These are phyloP conservation scores for Andrena fulva DNA, from an alignment of 2,888 invertebrate genomes.

Conservation along the genomic window DNA sequence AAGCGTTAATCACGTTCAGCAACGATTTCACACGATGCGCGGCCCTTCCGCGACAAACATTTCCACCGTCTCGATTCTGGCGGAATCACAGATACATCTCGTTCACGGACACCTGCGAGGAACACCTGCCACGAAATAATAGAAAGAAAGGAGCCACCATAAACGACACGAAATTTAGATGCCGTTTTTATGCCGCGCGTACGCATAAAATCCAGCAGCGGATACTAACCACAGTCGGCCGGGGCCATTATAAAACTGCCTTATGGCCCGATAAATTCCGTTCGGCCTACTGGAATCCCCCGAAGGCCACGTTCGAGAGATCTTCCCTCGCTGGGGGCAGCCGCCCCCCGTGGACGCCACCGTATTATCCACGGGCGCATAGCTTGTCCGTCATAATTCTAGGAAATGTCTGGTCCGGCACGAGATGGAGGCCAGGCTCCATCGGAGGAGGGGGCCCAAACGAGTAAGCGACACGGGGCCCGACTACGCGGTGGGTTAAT, in stretches of 20 bases:
- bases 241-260: slow-evolving; percentile 59
- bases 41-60: background rate
- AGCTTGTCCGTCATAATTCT: slow-evolving; percentile 71
- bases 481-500: slow-evolving; percentile 66
- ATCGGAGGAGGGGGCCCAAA: background rate
- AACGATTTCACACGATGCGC: too few species aligned
- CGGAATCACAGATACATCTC: slow-evolving; percentile 1
- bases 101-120: slow-evolving; percentile 35
- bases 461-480: background rate
- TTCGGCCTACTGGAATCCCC: slow-evolving; percentile 69
- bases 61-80: background rate
- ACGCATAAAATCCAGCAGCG: slow-evolving; percentile 36
- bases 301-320: slow-evolving; percentile 28
- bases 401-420: slow-evolving; percentile 57
- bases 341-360: slow-evolving; percentile 36
- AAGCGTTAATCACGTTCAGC: too few species aligned
- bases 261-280: slow-evolving; percentile 70
- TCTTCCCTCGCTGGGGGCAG: slow-evolving; percentile 48
- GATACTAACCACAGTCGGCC: slow-evolving; percentile 9
- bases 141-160: slow-evolving; percentile 38
- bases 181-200: slow-evolving; percentile 30
- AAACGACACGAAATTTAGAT: slow-evolving; percentile 61
- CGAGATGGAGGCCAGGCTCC: background rate
- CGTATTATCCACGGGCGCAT: slow-evolving; percentile 50
- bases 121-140: slow-evolving; percentile 63